phyloP scores from a whole-genome alignment of 2,797 vertebrate species.

The Fundulus diaphanus region DNA sequence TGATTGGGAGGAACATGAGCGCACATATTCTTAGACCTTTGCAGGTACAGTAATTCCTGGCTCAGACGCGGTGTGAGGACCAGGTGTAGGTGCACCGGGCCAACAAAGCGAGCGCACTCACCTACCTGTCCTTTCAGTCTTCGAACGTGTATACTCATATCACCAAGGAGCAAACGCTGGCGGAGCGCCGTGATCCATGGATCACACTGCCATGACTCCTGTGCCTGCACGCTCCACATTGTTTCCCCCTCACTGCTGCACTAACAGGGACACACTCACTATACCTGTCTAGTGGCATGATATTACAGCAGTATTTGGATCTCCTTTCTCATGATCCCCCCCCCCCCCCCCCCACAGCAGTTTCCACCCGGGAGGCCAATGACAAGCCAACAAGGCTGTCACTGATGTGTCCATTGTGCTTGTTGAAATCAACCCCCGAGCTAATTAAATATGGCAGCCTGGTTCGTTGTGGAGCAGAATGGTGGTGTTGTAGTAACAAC shows the following conservation, averaged over 20 bases:
- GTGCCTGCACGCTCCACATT: neutral
- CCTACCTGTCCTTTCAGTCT: constrained; percentile 27
- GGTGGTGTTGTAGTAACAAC: neutral
- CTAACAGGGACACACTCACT: constrained; percentile 22
- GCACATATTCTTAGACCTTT: neutral
- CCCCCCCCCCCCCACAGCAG: neutral
- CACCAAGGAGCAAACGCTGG: constrained; percentile 2
- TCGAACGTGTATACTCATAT: constrained; percentile 4
- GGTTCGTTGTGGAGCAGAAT: constrained; percentile 2
- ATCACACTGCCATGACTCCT: neutral
- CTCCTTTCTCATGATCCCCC: neutral
- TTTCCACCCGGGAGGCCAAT: constrained; percentile 9
- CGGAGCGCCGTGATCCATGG: neutral
- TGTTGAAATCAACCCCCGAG: constrained; percentile 56
- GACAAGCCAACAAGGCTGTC: constrained; percentile 28
- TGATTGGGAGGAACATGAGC: neutral
- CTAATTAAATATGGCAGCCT: constrained; percentile 57
- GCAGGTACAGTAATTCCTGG: neutral
- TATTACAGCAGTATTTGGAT: constrained; percentile 37
- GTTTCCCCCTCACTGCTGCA: constrained; percentile 14
- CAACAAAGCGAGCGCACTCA: constrained; percentile 4
- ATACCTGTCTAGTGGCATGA: constrained; percentile 26
- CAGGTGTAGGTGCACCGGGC: constrained; percentile 52
- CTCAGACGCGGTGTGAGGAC: constrained; percentile 9
- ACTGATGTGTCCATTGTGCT: constrained; percentile 59